Evolutionary conservation across 2,113 vertebrate species (phyloP).

Genomic region (Leiothrix lutea): DNA sequence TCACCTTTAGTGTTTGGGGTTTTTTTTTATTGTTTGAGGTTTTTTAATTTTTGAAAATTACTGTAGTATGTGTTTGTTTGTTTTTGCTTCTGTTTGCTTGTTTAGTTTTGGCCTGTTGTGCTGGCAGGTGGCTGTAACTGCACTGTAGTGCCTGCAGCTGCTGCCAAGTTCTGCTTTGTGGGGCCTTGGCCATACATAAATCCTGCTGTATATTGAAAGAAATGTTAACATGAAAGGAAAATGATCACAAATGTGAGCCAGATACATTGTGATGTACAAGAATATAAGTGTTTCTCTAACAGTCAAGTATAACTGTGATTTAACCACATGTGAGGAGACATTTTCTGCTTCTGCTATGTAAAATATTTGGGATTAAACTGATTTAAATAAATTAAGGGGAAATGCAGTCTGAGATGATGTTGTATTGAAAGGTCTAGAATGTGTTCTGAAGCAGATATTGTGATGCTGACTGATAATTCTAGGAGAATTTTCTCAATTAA

Average conservation of each 20-base stretch:
- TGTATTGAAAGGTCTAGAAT: background rate
- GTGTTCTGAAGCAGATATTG: background rate
- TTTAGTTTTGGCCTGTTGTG: background rate
- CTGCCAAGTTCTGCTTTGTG: constrained; percentile 50
- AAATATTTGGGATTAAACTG: background rate
- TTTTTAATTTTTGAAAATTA: background rate
- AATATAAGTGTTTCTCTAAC: background rate
- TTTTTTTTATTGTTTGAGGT: background rate
- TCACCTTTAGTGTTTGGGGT: background rate
- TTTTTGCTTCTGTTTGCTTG: background rate
- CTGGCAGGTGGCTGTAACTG: constrained; percentile 39
- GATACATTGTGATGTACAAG: background rate
- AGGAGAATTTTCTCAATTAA: background rate
- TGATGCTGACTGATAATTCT: background rate
- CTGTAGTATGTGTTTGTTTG: background rate
- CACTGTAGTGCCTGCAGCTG: background rate
- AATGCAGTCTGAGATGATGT: background rate
- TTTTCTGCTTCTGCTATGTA: background rate
- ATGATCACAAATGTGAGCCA: background rate
- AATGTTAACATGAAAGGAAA: background rate
- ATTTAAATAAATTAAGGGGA: background rate
- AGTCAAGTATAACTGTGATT: background rate
- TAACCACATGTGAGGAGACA: background rate
- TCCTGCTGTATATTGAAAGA: background rate
- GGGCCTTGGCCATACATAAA: background rate